Conservation (phyloP, 2,113 vertebrate genomes). For the Scolopax mira region DNA sequence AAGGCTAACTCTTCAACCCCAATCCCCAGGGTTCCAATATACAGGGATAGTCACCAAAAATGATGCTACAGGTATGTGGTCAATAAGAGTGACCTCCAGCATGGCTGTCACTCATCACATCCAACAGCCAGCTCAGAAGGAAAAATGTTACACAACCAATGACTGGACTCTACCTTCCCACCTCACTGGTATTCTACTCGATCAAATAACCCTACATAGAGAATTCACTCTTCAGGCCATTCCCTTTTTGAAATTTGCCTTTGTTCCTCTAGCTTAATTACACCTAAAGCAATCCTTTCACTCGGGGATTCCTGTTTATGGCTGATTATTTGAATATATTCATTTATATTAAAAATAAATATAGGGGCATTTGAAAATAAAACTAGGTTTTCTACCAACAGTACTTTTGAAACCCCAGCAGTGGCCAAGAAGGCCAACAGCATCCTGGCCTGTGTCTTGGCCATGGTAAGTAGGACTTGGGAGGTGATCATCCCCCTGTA, state of each 20-base stretch:
- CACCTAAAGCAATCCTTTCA: neutral
- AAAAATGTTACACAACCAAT: neutral
- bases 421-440: no score
- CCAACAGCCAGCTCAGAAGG: neutral
- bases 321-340: no score
- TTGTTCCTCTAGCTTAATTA: neutral
- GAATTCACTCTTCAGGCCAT: neutral
- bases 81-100: neutral
- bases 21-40: neutral
- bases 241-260: neutral
- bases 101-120: rapidly evolving
- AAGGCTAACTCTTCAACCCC: neutral
- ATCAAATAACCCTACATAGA: neutral
- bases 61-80: neutral
- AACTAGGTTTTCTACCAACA: neutral
- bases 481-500: no score
- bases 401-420: neutral
- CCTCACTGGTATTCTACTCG: neutral
- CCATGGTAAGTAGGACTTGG: no score
- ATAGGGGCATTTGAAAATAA: neutral
- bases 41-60: neutral
- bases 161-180: neutral
- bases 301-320: neutral
- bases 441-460: no score
- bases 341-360: no score